Evolutionary conservation across 2,113 vertebrate genomes (phyloP), one percentile per base, ranked within the genome.

Genomic region (Hoplias malabaricus): DNA sequence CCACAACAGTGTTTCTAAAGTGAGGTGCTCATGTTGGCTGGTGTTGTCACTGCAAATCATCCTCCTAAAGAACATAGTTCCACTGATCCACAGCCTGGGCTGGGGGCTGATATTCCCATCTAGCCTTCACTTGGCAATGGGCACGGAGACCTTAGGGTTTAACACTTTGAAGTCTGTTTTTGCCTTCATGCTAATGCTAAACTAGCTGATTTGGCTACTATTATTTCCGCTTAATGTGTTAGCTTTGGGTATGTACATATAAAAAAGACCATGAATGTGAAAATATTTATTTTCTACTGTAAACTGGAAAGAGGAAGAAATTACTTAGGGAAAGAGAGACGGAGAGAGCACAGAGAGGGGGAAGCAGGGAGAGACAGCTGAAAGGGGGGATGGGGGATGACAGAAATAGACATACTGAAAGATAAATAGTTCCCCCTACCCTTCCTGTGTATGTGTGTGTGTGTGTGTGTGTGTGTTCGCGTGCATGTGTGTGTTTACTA

Each of bases 371-470:
- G 93, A 66, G 84, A 93, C 93, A 94, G 92, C 93, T 94, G 93
- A 67, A n/a, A 73, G 81, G 87, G 92, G 90, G 92, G 90, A 89
- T 85, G 91, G 92, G 83, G 54, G 73, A 69, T 72, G 86, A 89
- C 91, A 87, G 86, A 91, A 93, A 94, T 93, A 94, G 92, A 91
- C 84, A 74, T 84, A 88, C 85, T 89, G 87, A 90, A 83, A 85
- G 90, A 93, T 90, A 93, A 91, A 92, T 93, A 92, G 90, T 87
- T 78, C 77, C 88, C 84, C 85, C 53, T 63, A 80, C 85, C 82
- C 79, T 69, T 67, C 33, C 84, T 23, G 19, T 48, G 50, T 68
- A 57, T 27, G 53, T 43, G 38, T 38, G 67, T 38, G 40, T 25
- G 23, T 53, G 3, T 57, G 21, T n/a, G 9, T 48, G 5, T 23